Base-by-base conservation (phyloP, 2,113 vertebrate species). In the Perca flavescens region DNA sequence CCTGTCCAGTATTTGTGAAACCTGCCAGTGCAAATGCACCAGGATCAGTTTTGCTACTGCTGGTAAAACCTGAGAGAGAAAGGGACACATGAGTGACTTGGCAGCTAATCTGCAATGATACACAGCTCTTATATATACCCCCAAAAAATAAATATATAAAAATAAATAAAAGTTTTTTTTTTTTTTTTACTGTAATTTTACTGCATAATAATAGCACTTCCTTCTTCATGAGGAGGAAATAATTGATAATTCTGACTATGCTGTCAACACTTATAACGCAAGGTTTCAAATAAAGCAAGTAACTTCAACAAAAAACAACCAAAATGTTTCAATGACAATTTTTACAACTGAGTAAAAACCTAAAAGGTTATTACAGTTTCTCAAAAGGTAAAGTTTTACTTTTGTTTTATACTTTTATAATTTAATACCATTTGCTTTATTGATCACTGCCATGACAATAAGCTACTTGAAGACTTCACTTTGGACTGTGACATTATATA, bases 11-110 rank as follows among this genome's bases (percentile, higher is more conserved):
- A 99, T 98, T 86, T 98, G 97, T 91, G 97, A 95, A 93, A 99
- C 94, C 94, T 98, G 98, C 98, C 98, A 99, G 94, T 99, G 97
- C 95, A 99, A 97, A 96, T 98, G 98, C 95, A 97, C 97, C 95
- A 99, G 97, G 94, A 99, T 96, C 96, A 99, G 95, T 94, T 99
- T 99, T 89, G 98, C 98, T 93, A 99, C 97, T 74, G 98, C 96
- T 89, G 98, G 98, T 75, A 97, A 96, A 86, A 99, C 97, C 98
- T 99, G 91, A 43, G 50, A 71, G 34, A 77, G 31, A 53, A 4
- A 66, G 6, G 60, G 28, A 54, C 43, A 49, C 49, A 3, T 0
- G 56, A 52, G 12, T 75, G 43, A 43, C 36, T 57, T 2, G 16
- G 3, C 36, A 36, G 25, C 10, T 67, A 6, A 57, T 49, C 40